Base-by-base conservation (phyloP, 2,888 invertebrate genomes). In the Chironomus riparius region DNA sequence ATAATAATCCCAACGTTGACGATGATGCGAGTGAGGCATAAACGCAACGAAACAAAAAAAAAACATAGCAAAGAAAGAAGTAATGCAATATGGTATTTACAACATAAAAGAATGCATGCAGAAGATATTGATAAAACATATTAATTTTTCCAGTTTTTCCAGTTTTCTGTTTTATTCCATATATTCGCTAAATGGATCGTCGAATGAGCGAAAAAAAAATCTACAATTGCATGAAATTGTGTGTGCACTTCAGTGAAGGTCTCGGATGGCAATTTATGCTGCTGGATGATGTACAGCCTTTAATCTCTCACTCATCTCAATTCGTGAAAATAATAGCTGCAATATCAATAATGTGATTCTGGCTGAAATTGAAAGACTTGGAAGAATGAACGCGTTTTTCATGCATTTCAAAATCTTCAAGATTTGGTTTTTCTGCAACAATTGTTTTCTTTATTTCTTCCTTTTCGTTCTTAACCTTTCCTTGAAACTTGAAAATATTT, bases 51-150 rank as follows among this genome's bases (percentile, higher is more conserved):
- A 21, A 38, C 10, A 38, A 38, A 38, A 38, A 7, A 38, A 56
- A 56, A 56, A 6, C n/a, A 47, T 24, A 24, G 22, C 38, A 18
- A 62, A n/a, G 21, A 6, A 62, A 74, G 22, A 62, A 62, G 62
- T 28, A 74, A 74, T 74, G 74, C 74, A 68, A 74, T 74, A 74
- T 74, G 74, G 74, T 74, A 74, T 74, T 74, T 74, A 74, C 74
- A 68, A 74, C 68, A 74, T 74, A 62, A 74, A 74, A 65, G 74
- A 74, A 74, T 74, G 74, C 74, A 74, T 74, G 74, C 65, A 74
- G 72, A 65, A 38, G 18, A 74, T 74, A 74, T 74, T 74, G 74
- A 74, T 74, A 74, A 74, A 74, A 74, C 74, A 74, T 73, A 73
- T 74, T 74, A 74, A 74, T 74, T 74, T 65, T 74, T 74, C 74